Percentiles rank a stretch among this genome's conserved stretches.
Conservation (phyloP, 2,797 vertebrate species). For the Leucoraja ocellata region DNA sequence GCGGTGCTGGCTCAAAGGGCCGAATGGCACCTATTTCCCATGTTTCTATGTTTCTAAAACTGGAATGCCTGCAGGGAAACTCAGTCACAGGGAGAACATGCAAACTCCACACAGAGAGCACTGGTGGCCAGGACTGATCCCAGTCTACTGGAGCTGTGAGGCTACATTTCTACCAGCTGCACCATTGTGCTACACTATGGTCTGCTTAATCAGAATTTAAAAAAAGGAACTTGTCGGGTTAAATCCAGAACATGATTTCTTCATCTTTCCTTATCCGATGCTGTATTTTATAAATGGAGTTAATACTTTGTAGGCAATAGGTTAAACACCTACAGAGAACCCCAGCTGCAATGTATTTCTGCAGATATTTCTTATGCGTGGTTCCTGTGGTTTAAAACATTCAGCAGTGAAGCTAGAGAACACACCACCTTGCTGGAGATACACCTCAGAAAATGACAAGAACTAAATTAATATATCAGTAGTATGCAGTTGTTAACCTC, state of each 20-base stretch:
- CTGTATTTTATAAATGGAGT: not conserved
- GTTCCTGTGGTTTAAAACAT: not conserved
- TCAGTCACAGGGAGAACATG: too few species aligned
- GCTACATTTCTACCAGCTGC: too few species aligned
- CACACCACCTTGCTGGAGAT: not conserved
- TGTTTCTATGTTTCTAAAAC: too few species aligned
- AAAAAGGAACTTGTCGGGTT: not conserved
- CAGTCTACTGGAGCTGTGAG: too few species aligned
- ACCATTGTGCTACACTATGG: too few species aligned
- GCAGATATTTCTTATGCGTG: not conserved
- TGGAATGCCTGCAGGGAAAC: too few species aligned
- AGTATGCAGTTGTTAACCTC: slow-evolving; percentile 17
- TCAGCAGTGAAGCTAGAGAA: not conserved
- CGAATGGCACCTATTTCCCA: too few species aligned
- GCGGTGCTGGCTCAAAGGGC: too few species aligned
- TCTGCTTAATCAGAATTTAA: not conserved
- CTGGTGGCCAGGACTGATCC: too few species aligned
- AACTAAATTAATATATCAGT: slow-evolving; percentile 23
- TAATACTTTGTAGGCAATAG: too few species aligned
- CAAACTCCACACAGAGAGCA: too few species aligned
- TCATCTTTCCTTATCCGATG: not conserved
- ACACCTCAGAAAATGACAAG: slow-evolving; percentile 10
- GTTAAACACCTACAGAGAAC: not conserved
- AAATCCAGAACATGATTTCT: not conserved
- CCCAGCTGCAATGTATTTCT: not conserved